phyloP scores from a whole-genome alignment of 2,113 vertebrate genomes.

The Paedocypris sp. region DNA sequence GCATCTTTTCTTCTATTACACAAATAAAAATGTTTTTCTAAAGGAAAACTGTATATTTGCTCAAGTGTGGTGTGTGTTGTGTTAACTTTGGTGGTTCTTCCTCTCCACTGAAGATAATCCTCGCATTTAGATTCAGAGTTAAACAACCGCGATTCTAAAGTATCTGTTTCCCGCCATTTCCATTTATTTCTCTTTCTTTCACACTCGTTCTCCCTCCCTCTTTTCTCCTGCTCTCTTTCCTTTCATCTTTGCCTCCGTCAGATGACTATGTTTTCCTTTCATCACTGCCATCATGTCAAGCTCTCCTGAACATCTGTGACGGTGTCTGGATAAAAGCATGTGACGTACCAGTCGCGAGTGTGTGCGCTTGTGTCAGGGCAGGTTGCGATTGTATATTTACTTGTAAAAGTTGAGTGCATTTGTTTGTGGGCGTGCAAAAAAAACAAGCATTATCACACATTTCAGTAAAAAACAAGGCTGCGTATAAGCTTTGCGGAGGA shows the following conservation, averaged over 20 bases:
- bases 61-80: no score
- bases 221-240: background rate
- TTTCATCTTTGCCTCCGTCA: conserved; percentile 7
- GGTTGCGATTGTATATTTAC: conserved; percentile 17
- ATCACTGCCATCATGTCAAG: conserved; percentile 10
- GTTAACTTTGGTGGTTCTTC: no score
- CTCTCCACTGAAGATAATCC: background rate
- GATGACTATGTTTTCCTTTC: conserved; percentile 10
- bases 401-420: conserved; percentile 20
- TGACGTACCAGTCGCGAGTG: background rate
- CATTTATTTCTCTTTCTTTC: background rate
- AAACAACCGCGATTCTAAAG: background rate
- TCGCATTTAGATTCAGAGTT: background rate
- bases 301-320: conserved; percentile 12
- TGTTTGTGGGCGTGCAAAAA: conserved; percentile 34
- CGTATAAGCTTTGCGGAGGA: conserved; percentile 10
- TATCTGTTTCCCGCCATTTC: background rate
- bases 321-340: conserved; percentile 8
- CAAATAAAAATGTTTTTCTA: no score
- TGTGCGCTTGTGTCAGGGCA: conserved; percentile 33
- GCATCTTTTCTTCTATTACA: no score
- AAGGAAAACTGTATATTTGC: no score
- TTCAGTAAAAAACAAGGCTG: background rate
- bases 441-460: conserved; percentile 4
- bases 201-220: background rate